Percentiles rank a stretch among this genome's conserved stretches.
These are phyloP conservation scores for Mesocricetus auratus DNA, from an alignment of 2,113 vertebrate species.

Conservation along the genomic window DNA sequence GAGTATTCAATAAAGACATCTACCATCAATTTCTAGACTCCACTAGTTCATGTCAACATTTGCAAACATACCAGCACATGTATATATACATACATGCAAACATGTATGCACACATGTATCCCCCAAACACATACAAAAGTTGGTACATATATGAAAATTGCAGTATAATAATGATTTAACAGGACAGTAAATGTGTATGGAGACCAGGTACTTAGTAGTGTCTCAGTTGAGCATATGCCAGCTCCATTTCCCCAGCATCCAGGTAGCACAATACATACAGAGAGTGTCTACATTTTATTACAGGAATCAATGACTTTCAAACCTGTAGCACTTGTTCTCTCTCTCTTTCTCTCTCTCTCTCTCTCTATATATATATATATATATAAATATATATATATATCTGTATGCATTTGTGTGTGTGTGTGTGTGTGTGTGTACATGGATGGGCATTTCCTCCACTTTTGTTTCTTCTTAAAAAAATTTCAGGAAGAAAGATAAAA, in stretches of 20 bases:
- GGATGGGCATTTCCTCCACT: slow-evolving; percentile 78
- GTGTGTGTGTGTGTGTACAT: slow-evolving; percentile 67
- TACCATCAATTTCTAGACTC: not conserved
- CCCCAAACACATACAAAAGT: not conserved
- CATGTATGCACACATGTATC: not conserved
- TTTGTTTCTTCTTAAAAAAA: slow-evolving; percentile 82
- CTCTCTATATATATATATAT: too few relatives aligned
- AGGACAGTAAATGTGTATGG: not conserved
- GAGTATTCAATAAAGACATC: not conserved
- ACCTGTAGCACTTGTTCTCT: not conserved
- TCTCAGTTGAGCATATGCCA: not conserved
- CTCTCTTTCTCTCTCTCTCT: fast-evolving
- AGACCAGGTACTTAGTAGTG: not conserved
- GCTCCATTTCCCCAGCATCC: not conserved
- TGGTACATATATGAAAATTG: not conserved
- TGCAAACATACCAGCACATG: too few relatives aligned
- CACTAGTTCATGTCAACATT: not conserved
- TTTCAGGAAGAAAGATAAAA: slow-evolving; percentile 75
- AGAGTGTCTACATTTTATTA: slow-evolving; percentile 20
- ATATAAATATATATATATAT: too few relatives aligned
- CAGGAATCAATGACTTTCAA: slow-evolving; percentile 26
- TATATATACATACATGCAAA: too few relatives aligned
- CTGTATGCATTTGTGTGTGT: not conserved
- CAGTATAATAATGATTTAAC: not conserved
- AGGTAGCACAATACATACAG: not conserved